These are phyloP conservation scores for Gila robusta DNA, from an alignment of 2,797 vertebrate species.

Conservation along the genomic window DNA sequence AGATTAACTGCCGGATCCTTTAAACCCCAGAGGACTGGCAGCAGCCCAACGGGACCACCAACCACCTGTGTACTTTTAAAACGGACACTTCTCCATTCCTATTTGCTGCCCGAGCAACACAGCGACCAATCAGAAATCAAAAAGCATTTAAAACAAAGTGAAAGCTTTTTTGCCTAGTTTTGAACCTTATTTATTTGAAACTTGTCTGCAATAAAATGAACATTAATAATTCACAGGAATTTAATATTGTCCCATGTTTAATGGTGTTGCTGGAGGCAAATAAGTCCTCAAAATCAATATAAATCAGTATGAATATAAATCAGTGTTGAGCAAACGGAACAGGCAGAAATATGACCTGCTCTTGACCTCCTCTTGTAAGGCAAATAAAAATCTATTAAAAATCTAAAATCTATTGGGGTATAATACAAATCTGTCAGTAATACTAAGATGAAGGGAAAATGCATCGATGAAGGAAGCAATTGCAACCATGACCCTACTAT, in stretches of 20 bases:
- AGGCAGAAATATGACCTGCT: slow-evolving; percentile 51
- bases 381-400: slow-evolving; percentile 57
- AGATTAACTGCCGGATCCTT: slow-evolving; percentile 47
- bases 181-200: slow-evolving; percentile 62
- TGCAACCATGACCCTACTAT: slow-evolving; percentile 16
- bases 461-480: background rate
- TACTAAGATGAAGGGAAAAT: background rate
- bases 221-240: slow-evolving; percentile 67
- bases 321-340: slow-evolving; percentile 24
- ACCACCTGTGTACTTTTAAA: slow-evolving; percentile 58
- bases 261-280: slow-evolving; percentile 69
- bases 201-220: slow-evolving; percentile 65
- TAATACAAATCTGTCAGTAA: slow-evolving; percentile 67
- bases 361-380: slow-evolving; percentile 64
- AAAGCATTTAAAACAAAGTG: slow-evolving; percentile 23
- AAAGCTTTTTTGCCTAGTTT: slow-evolving; percentile 50
- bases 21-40: slow-evolving; percentile 56
- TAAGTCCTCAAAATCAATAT: slow-evolving; percentile 75
- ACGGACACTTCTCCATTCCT: background rate
- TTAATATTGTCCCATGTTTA: slow-evolving; percentile 71
- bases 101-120: slow-evolving; percentile 62
- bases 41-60: slow-evolving; percentile 66
- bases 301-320: slow-evolving; percentile 75
- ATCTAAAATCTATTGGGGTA: slow-evolving; percentile 22
- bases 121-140: slow-evolving; percentile 35